Conservation (phyloP, 2,797 vertebrate genomes). For the Takifugu ocellatus region DNA sequence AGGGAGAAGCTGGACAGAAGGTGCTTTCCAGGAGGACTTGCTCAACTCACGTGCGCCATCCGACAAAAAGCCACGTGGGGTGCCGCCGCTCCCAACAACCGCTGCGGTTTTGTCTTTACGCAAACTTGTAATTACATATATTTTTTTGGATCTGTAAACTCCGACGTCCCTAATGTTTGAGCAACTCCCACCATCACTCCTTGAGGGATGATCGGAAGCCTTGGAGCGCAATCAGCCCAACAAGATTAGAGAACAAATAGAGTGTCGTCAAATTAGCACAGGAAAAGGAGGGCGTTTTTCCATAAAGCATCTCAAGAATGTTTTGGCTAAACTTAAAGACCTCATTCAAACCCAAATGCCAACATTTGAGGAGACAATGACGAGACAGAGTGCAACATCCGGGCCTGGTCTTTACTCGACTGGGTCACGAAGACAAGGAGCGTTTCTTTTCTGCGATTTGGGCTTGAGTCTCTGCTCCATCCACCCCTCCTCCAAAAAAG, state of each 20-base stretch:
- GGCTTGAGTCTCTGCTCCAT: conserved; percentile 41
- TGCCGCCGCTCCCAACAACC: conserved; percentile 18
- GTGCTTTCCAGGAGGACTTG: conserved; percentile 50
- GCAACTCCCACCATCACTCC: conserved; percentile 42
- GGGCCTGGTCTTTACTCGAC: conserved; percentile 58
- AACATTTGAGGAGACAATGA: conserved; percentile 73
- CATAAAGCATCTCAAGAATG: conserved; percentile 54
- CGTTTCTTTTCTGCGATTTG: conserved; percentile 59
- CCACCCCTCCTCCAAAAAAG: conserved; percentile 35
- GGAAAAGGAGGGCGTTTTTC: conserved; percentile 62
- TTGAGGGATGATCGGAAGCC: conserved; percentile 41
- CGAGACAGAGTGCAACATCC: conserved; percentile 65
- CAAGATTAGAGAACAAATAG: conserved; percentile 55
- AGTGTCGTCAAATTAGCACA: conserved; percentile 42
- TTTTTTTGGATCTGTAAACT: conserved; percentile 37
- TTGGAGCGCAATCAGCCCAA: conserved; percentile 47
- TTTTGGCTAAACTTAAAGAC: conserved; percentile 72
- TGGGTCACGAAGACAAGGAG: conserved; percentile 61
- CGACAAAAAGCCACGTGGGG: conserved; percentile 31
- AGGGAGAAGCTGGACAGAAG: conserved; percentile 24
- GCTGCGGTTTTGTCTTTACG: conserved; percentile 30
- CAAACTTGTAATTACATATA: conserved; percentile 45
- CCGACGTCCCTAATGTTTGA: conserved; percentile 30
- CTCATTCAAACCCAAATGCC: conserved; percentile 71
- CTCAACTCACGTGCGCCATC: conserved; percentile 16